Base-by-base conservation (phyloP, 35 echinoderm and acorn worm species). In the Holothuria glaberrima region DNA sequence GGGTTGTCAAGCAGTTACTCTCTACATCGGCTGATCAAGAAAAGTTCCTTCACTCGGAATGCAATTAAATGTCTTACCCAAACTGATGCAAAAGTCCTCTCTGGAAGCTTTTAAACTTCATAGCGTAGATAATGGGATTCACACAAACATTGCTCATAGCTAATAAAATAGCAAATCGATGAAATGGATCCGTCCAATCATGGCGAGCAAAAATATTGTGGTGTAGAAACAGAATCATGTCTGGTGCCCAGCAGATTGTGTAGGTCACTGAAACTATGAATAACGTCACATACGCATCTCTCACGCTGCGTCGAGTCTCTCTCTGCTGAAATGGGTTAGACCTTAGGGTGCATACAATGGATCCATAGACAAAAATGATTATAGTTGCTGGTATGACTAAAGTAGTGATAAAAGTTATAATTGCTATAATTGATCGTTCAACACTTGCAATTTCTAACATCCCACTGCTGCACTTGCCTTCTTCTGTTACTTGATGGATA, bases 51-150 rank as follows among this genome's bases (percentile, higher is more conserved):
- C 36, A 41, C 36, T 41, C 36, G 2, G 7, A 41, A 41, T 2
- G 2, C 36, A 7, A 4, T 41, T 4, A 41, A 41, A 7, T 41
- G 36, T 4, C 7, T 41, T 7, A 41, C 7, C 36, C 36, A 41
- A 41, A 41, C 36, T 41, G 36, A 41, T 41, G 36, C 36, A 41
- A 41, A 41, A 75, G 46, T 75, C 71, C 71, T n/a, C 20, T 75
- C 18, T 75, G 71, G 71, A 75, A 75, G 24, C 71, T 75, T 75
- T 44, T 75, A 44, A 44, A 75, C 46, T 75, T 75, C 9, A 75
- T 33, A 44, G 71, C 46, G 34, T 75, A 75, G 21, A 75, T 75
- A 24, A 75, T 75, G 10, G 71, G 71, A 30, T 75, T 75, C 16
- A 44, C 46, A 75, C 30, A 45, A 12, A 75, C 34, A 41, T 75